Conservation (phyloP, 2,797 vertebrate genomes). For the Hybognathus amarus region DNA sequence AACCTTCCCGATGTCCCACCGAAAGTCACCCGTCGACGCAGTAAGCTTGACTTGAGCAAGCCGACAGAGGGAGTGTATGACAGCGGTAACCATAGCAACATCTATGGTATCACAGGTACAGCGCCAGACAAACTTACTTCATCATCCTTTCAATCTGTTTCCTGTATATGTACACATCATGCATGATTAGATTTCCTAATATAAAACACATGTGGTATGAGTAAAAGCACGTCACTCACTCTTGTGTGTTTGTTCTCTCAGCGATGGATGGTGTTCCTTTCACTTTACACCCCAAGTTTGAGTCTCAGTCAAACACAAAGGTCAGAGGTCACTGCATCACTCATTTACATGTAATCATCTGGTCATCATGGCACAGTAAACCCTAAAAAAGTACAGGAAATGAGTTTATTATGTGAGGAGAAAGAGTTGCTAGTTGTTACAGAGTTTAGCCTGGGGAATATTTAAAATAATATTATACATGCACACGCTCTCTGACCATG, state of each 20-base stretch:
- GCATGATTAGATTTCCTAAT: background rate
- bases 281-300: slow-evolving; percentile 78
- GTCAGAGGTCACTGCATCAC: slow-evolving; percentile 60
- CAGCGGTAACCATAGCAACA: slow-evolving; percentile 61
- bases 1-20: slow-evolving; percentile 63
- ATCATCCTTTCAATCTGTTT: background rate
- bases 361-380: background rate
- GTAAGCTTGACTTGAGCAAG: slow-evolving; percentile 68
- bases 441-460: background rate
- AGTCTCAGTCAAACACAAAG: slow-evolving; percentile 62
- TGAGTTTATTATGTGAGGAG: background rate
- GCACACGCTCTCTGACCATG: background rate
- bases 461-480: too few species aligned
- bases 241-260: slow-evolving; percentile 46
- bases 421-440: background rate
- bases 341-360: background rate
- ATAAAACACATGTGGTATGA: background rate
- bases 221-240: background rate
- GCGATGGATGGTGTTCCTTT: slow-evolving; percentile 83
- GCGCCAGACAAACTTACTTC: background rate
- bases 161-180: too few species aligned
- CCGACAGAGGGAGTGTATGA: slow-evolving; percentile 71
- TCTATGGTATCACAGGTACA: slow-evolving; percentile 85
- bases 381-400: background rate
- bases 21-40: slow-evolving; percentile 71